Evolutionary conservation across 2,113 vertebrate species (phyloP), one percentile per base, ranked within the genome.

Genomic region (Ovibos moschatus): DNA sequence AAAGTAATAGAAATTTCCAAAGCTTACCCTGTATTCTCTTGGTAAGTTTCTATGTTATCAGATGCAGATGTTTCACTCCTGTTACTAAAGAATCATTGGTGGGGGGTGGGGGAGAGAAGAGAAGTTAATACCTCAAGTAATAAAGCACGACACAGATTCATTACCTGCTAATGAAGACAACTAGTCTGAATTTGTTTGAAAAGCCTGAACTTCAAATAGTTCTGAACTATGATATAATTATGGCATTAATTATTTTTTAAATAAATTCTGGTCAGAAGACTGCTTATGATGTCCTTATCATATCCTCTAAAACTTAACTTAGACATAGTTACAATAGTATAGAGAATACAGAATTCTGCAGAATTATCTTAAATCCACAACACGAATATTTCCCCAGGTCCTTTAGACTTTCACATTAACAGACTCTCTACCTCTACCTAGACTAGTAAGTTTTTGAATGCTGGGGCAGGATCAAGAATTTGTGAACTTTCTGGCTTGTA

Each of bases 21-120:
- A 97, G 58, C 96, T 93, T 98, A 99, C 99, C 99, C 99, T 98
- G 98, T 89, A 98, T 98, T 98, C 95, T 98, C 99, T 98, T 98
- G 99, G 91, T 99, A 98, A 98, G 96, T 97, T 97, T 98, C 99
- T 6, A 97, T 98, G 92, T 97, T 98, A 97, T 96, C 98, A 95
- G 98, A 95, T 96, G 99, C 94, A 88, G 98, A 98, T 91, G 98
- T 96, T 97, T 98, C 99, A 97, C 83, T 99, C 94, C 99, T 99
- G 98, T 98, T 99, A 98, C 99, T 99, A 98, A 97, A 98, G n/a
- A 97, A 97, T 60, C 40, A 96, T 3, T 76, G 71, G 71, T 43
- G 23, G 7, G 13, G 10, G 6, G 15, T 82, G 6, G 6, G 28
- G 5, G 6, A 23, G 25, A 16, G 6, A 23, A 1, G 8, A 84